Conservation (phyloP, 2,113 vertebrate species). For the Periophthalmodon schlosseri region DNA sequence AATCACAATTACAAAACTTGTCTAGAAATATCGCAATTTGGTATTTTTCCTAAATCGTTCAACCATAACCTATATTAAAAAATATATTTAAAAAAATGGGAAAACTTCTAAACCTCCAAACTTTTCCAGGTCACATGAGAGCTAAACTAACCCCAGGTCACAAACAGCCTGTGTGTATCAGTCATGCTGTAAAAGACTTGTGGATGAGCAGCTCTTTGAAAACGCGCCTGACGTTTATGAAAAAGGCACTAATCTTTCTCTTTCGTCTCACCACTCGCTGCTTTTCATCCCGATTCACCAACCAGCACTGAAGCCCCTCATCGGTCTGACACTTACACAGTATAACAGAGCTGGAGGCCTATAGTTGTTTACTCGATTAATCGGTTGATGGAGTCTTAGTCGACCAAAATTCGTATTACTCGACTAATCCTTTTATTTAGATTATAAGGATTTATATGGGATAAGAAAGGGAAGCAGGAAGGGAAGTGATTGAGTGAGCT, state of each 20-base stretch:
- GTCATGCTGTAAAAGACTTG: conserved; percentile 1
- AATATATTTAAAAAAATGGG: neutral
- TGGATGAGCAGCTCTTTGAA: conserved; percentile 49
- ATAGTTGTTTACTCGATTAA: too few relatives aligned
- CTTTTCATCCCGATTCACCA: conserved; percentile 54
- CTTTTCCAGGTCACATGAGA: neutral
- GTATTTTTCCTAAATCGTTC: too few relatives aligned
- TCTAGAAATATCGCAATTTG: too few relatives aligned
- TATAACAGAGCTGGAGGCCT: too few relatives aligned
- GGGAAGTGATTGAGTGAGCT: too few relatives aligned
- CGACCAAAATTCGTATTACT: too few relatives aligned
- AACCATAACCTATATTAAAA: too few relatives aligned
- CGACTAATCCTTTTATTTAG: too few relatives aligned
- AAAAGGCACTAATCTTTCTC: conserved; percentile 41
- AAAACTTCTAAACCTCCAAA: neutral
- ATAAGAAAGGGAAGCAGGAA: too few relatives aligned
- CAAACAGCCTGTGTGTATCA: neutral
- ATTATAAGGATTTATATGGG: too few relatives aligned
- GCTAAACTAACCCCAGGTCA: neutral
- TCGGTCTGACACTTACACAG: conserved; percentile 35
- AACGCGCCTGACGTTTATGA: conserved; percentile 31
- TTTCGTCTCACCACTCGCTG: conserved; percentile 20
- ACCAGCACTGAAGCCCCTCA: conserved; percentile 42
- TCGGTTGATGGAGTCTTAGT: too few relatives aligned
- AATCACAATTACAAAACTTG: too few relatives aligned